Percentiles rank a stretch among this genome's conserved stretches.
These are phyloP conservation scores for Pygoscelis adeliae DNA, from an alignment of 2,113 vertebrate species.

Conservation along the genomic window DNA sequence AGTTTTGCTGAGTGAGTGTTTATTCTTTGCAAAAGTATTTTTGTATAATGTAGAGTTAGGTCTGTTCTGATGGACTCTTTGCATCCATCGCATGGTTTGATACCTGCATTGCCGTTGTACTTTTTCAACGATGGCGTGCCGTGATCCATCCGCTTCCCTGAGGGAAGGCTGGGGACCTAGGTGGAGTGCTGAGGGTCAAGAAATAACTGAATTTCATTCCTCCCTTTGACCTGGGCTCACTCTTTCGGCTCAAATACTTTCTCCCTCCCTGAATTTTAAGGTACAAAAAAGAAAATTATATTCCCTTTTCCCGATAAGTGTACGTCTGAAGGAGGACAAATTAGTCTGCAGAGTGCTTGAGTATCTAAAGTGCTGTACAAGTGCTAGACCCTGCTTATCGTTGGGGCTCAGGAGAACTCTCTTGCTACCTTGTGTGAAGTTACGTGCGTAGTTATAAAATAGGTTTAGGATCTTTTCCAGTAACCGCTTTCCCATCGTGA, in stretches of 20 bases:
- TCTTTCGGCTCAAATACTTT: background rate
- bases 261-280: background rate
- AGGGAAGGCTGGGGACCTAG: background rate
- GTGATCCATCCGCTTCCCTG: fast-evolving
- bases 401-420: background rate
- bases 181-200: background rate
- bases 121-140: background rate
- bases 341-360: background rate
- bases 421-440: background rate
- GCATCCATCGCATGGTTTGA: background rate
- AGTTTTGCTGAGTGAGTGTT: slow-evolving; percentile 5
- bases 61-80: background rate
- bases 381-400: background rate
- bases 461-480: background rate
- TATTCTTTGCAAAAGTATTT: background rate
- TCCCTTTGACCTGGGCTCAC: background rate
- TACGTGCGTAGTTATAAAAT: background rate
- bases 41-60: background rate
- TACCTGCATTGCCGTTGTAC: background rate
- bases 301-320: background rate
- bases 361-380: background rate
- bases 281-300: background rate
- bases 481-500: background rate
- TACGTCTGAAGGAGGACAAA: background rate
- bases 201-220: background rate